These are phyloP conservation scores for Grallaria varia DNA, from an alignment of 2,113 vertebrate genomes.

Conservation along the genomic window DNA sequence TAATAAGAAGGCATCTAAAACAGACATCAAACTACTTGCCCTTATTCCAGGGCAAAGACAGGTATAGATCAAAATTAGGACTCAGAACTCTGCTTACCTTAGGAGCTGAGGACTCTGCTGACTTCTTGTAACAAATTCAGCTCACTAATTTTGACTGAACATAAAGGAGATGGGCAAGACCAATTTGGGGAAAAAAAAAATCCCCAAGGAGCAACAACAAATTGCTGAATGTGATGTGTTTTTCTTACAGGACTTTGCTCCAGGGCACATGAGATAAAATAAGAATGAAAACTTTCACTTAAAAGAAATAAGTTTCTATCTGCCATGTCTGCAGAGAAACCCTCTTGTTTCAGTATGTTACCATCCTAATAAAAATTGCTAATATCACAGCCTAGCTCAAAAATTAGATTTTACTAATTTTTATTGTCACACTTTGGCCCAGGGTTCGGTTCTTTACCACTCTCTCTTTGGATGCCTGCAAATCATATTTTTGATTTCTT, in stretches of 20 bases:
- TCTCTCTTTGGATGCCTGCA: background rate
- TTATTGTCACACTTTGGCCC: rapidly evolving
- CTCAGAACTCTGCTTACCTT: background rate
- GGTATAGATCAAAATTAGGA: background rate
- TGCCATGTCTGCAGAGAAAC: background rate
- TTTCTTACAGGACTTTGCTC: background rate
- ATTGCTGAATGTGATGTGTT: background rate
- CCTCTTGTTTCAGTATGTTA: background rate
- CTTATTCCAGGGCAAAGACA: background rate
- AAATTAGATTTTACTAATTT: background rate
- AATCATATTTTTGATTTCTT: background rate
- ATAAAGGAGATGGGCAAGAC: background rate
- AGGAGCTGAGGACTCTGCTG: background rate
- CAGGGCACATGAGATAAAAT: background rate
- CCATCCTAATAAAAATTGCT: background rate
- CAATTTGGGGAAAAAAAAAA: background rate
- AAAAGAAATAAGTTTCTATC: background rate
- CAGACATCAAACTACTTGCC: background rate
- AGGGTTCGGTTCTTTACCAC: background rate
- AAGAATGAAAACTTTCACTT: background rate
- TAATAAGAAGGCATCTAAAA: background rate
- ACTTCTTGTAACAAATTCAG: background rate
- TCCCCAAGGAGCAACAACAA: background rate
- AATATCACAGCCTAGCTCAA: background rate
- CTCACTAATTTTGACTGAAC: background rate